A percentile compares a stretch with the other conserved stretches of the same genome.
These are phyloP conservation scores for Temnothorax curvispinosus DNA, from an alignment of 1,140 invertebrate species.

Conservation along the genomic window DNA sequence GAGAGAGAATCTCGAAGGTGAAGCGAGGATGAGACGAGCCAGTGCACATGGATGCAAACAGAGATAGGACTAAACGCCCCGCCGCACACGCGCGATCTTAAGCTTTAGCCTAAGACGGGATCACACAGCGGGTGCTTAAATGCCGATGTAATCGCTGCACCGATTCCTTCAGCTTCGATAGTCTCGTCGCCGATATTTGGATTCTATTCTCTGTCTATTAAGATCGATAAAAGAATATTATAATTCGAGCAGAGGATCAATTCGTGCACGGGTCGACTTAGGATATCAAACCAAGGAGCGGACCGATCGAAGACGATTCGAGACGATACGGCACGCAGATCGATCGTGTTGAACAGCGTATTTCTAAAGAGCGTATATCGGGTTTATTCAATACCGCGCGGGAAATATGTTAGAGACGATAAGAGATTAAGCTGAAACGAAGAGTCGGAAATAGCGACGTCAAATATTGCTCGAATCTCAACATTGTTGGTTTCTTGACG, in stretches of 20 bases:
- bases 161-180: constrained; percentile 19
- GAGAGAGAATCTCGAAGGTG: neutral
- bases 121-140: constrained; percentile 76
- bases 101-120: constrained; percentile 73
- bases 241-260: constrained; percentile 38
- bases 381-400: neutral
- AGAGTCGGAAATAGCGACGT: neutral
- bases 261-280: neutral
- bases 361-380: neutral
- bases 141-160: constrained; percentile 70
- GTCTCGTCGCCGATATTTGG: constrained; percentile 57
- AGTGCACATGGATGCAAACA: constrained; percentile 55
- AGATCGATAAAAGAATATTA: constrained; percentile 58
- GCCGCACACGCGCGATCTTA: constrained; percentile 53
- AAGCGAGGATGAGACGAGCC: constrained; percentile 8
- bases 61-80: constrained; percentile 34
- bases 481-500: neutral
- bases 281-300: neutral
- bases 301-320: constrained; percentile 4
- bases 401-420: neutral
- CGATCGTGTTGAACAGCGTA: neutral
- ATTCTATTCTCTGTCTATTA: constrained; percentile 55
- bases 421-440: neutral
- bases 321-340: neutral
- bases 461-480: neutral